Evolutionary conservation across 2,113 vertebrate genomes (phyloP).

Genomic region (Nesospiza acunhae): DNA sequence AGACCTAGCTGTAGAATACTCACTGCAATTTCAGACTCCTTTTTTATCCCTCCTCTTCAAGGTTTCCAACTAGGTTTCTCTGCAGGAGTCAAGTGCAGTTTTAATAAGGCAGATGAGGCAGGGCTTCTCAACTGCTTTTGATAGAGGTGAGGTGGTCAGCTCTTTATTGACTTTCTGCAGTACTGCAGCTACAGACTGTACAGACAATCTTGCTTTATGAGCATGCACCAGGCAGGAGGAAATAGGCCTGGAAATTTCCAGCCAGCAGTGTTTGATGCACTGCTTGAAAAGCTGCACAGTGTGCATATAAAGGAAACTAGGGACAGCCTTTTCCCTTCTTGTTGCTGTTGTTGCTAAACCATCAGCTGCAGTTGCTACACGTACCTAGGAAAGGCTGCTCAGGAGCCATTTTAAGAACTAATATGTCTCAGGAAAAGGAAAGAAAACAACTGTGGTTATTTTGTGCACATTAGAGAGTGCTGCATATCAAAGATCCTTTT

Average conservation of each 20-base stretch:
- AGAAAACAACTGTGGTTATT: background rate
- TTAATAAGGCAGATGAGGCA: slow-evolving; percentile 61
- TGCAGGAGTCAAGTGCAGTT: slow-evolving; percentile 22
- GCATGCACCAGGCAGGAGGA: slow-evolving; percentile 63
- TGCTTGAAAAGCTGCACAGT: slow-evolving; percentile 39
- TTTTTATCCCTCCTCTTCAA: slow-evolving; percentile 26
- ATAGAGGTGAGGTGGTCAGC: slow-evolving; percentile 59
- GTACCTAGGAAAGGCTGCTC: slow-evolving; percentile 1
- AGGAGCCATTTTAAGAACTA: slow-evolving; percentile 63
- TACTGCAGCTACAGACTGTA: slow-evolving; percentile 33
- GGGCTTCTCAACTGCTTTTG: slow-evolving; percentile 47
- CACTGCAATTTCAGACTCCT: slow-evolving; percentile 56
- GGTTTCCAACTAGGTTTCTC: slow-evolving; percentile 41
- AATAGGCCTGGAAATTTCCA: slow-evolving; percentile 66
- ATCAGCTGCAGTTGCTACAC: background rate
- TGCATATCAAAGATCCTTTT: background rate
- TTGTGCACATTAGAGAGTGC: background rate
- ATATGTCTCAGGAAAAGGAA: slow-evolving; percentile 15
- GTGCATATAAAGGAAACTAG: slow-evolving; percentile 46
- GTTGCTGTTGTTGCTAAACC: background rate
- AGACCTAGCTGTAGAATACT: slow-evolving; percentile 16
- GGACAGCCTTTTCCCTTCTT: background rate
- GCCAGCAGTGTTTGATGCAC: slow-evolving; percentile 36
- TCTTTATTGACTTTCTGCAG: slow-evolving; percentile 64
- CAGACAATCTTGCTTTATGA: slow-evolving; percentile 44